phyloP scores from a whole-genome alignment of 2,888 invertebrate species.

The Megamerina dolium region DNA sequence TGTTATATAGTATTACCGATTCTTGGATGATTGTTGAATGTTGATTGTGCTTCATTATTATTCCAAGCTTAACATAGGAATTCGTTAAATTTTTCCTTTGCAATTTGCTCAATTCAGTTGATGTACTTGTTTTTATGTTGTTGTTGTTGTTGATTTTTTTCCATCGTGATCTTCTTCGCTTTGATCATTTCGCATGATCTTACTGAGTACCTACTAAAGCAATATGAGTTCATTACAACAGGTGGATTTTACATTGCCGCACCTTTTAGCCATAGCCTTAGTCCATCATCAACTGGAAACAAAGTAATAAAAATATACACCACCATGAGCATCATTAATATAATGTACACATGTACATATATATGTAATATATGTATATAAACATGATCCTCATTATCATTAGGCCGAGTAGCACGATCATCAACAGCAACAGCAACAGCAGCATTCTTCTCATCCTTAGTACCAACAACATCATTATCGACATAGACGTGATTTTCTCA shows the following conservation, averaged over 20 bases:
- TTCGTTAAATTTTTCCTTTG: slow-evolving; percentile 43
- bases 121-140: slow-evolving; percentile 5
- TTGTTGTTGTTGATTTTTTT: slow-evolving; percentile 4
- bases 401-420: not conserved
- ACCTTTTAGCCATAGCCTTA: not conserved
- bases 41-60: slow-evolving; percentile 40
- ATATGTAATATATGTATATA: not conserved
- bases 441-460: not conserved
- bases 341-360: too few species aligned
- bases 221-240: not conserved
- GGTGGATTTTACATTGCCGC: not conserved
- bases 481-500: not conserved
- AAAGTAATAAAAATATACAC: too few species aligned
- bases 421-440: not conserved
- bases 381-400: not conserved
- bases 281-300: too few species aligned
- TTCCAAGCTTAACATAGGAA: slow-evolving; percentile 43
- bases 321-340: too few species aligned
- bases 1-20: too few species aligned
- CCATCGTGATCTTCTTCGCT: not conserved
- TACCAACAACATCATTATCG: not conserved
- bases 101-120: slow-evolving; percentile 35
- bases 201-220: not conserved
- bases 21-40: too few species aligned
- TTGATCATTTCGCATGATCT: not conserved